phyloP scores from a whole-genome alignment of 2,888 invertebrate species.

The Hyposoter didymator region DNA sequence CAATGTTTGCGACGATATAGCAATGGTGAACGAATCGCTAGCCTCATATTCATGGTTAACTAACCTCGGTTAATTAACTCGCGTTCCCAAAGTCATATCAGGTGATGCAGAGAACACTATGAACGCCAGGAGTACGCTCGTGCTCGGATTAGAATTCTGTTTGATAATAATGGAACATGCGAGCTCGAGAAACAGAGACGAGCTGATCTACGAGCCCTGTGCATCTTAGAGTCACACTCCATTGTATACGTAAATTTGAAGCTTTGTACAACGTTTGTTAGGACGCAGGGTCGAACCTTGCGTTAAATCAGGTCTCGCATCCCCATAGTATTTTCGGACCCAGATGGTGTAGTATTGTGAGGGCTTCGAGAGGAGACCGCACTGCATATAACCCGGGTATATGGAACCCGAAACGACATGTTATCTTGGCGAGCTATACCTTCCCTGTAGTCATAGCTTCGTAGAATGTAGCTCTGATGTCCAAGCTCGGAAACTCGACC shows the following conservation, averaged over 20 bases:
- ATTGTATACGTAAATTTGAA: constrained; percentile 10
- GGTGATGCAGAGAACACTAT: background rate
- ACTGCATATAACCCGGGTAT: background rate
- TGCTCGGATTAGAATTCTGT: constrained; percentile 3
- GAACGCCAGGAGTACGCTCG: background rate
- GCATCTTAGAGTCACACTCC: constrained; percentile 4
- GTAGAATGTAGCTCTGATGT: constrained; percentile 17
- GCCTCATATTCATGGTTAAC: background rate
- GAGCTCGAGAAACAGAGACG: background rate
- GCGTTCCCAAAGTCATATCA: background rate
- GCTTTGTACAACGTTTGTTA: constrained; percentile 4
- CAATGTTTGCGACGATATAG: background rate
- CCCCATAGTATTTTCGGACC: constrained; percentile 4
- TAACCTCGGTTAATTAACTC: constrained; percentile 4
- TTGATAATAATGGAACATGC: constrained; percentile 11
- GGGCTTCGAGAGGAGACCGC: background rate
- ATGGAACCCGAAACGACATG: constrained; percentile 29
- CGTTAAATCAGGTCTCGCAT: constrained; percentile 11
- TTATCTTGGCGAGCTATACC: constrained; percentile 3
- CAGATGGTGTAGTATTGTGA: constrained; percentile 23
- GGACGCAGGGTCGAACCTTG: constrained; percentile 5
- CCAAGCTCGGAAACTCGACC: constrained; percentile 44
- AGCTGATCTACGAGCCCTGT: background rate
- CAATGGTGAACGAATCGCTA: background rate
- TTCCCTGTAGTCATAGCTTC: constrained; percentile 1